Base-by-base conservation (phyloP, 2,888 invertebrate species). In the Nomada ferruginata region DNA sequence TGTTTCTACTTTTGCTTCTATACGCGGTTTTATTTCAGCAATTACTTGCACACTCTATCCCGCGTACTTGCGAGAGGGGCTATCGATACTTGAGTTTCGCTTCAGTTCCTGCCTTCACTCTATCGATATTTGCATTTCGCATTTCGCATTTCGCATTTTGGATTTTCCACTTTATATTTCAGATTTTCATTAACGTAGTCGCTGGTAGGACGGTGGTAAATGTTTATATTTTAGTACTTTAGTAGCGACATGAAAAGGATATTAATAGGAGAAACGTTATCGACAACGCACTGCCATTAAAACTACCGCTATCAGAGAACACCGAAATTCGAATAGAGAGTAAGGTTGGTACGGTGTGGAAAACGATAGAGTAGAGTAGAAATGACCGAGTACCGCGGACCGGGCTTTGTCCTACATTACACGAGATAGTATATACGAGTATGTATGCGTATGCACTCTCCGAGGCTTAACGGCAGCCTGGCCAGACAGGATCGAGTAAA, bases 321-420 rank as follows among this genome's bases (percentile, higher is more conserved):
- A 26, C 7, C 42, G 18, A 44, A 57, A 26, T 20, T 20, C 26
- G n/a, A 57, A 1, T 64, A 29, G 65, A 61, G 61, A 42, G 65
- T 13, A 59, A 76, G 10, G 23, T 70, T 26, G 59, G 26, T 53
- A 71, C 60, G 65, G 36, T 55, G 64, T 29, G 11, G 53, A 44
- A 66, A 55, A 57, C 61, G 36, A 50, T 52, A 36, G 36, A 36
- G 44, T 44, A 10, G 10, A 44, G 73, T 26, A 74, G 74, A 74
- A 52, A 50, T 59, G 47, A 47, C 47, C 11, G 47, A 63, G 57
- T 63, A 69, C 36, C 64, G 84, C 76, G 85, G 80, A 76, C 80
- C 79, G 42, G 73, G 82, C 87, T 90, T 89, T 91, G 91, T 91
- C 89, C 89, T 90, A 91, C 85, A 89, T 90, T 36, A 88, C 78